Conservation (phyloP, 2,888 invertebrate genomes). For the Apamea anceps region DNA sequence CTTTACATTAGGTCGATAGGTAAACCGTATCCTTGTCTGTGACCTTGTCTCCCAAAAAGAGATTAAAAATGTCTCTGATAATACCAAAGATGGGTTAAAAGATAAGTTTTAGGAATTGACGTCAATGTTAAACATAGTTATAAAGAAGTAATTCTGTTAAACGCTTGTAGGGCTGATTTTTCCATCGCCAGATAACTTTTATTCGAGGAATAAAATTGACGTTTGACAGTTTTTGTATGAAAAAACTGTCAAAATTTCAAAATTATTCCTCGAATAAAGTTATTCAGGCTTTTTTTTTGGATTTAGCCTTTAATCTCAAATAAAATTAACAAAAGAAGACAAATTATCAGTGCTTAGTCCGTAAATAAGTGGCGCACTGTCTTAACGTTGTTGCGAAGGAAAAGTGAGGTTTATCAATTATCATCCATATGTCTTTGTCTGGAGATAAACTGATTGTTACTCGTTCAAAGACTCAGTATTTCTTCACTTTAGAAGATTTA, state of each 20-base stretch:
- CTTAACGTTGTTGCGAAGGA: constrained; percentile 19
- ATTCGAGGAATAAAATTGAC: no score
- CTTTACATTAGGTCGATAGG: background rate
- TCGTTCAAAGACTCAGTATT: background rate
- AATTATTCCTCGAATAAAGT: no score
- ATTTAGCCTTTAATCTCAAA: background rate
- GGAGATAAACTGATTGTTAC: constrained; percentile 20
- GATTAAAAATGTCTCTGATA: no score
- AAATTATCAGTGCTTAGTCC: background rate
- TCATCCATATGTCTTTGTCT: constrained; percentile 10
- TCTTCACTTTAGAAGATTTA: background rate
- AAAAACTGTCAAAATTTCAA: no score
- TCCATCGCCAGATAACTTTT: no score
- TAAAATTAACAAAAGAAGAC: background rate
- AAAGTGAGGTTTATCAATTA: constrained; percentile 1
- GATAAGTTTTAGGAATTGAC: background rate
- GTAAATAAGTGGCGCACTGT: constrained; percentile 1
- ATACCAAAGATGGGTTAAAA: background rate
- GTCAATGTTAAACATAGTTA: background rate
- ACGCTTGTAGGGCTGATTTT: background rate
- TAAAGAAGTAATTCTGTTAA: background rate
- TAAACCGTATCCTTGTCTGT: no score
- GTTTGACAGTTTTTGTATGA: no score
- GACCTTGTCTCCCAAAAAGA: background rate
- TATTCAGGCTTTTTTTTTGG: no score